Evolutionary conservation across 1,140 invertebrate species (phyloP), one percentile per base, ranked within the genome.

Genomic region (Pseudomyrmex cubaensis): DNA sequence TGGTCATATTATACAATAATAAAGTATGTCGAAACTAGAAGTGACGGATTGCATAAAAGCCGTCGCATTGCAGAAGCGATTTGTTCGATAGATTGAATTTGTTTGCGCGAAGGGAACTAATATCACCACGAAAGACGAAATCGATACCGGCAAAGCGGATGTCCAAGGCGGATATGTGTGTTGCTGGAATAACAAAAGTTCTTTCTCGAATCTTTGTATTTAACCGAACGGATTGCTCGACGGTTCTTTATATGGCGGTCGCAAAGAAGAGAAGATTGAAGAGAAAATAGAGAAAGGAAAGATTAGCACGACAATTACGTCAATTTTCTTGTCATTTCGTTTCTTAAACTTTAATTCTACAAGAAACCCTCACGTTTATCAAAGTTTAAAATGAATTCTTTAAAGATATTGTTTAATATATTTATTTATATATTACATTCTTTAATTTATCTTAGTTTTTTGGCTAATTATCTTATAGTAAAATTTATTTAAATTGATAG

Each of bases 81-180:
- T 35, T 15, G 25, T 44, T 74, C 15, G 72, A 10, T 52, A n/a
- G 17, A 77, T 77, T 62, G 54, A 77, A 83, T 77, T 77, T 50
- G 67, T 83, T 57, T 46, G 44, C 3, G n/a, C 17, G 46, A 50
- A 52, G 15, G 20, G 22, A 77, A 59, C 44, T 12, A 22, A 59
- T 78, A 69, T 59, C 20, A 17, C 7, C 15, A 22, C 22, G 57
- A 67, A 20, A 35, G 20, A 63, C 62, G 35, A 35, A 44, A 69
- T 83, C 73, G 63, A 77, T 83, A 80, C 46, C 25, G 44, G 48
- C 5, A 35, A 35, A 35, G 35, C 46, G 56, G n/a, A 67, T 63
- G 59, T 50, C 35, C 20, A 61, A 64, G 72, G 66, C 17, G 46
- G 12, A 76, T 35, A 35, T 48, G 54, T 22, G 44, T 9, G 15